Conservation (phyloP, 1,140 invertebrate species). For the Pogonus chalceus region DNA sequence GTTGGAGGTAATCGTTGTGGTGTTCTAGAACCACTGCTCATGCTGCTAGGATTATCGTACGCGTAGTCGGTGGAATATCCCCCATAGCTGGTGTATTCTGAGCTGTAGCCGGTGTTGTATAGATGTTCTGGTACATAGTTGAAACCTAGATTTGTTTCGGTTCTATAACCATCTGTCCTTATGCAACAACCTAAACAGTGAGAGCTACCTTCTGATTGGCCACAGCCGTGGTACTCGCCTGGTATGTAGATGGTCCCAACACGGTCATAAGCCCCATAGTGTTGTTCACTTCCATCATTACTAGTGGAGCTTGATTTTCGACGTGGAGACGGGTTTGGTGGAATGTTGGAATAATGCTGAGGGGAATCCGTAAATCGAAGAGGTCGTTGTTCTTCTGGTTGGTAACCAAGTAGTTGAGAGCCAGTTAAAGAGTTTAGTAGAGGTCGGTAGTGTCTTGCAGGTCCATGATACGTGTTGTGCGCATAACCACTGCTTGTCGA, state of each 20-base stretch:
- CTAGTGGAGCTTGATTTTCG: conserved; percentile 56
- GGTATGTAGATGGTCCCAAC: conserved; percentile 45
- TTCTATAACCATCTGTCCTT: conserved; percentile 17
- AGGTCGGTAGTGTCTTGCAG: conserved; percentile 63
- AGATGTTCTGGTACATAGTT: conserved; percentile 24
- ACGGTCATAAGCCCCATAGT: conserved; percentile 34
- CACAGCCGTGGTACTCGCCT: conserved; percentile 35
- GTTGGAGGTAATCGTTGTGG: conserved; percentile 39
- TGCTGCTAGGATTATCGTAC: conserved; percentile 49
- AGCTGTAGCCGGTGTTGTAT: conserved; percentile 30
- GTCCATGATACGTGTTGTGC: conserved; percentile 87
- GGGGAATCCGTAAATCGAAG: conserved; percentile 68
- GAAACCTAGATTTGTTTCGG: conserved; percentile 17
- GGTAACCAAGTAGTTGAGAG: conserved; percentile 34
- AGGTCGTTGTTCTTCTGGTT: conserved; percentile 49
- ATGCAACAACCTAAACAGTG: conserved; percentile 18
- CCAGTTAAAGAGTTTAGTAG: conserved; percentile 46
- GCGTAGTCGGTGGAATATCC: conserved; percentile 38
- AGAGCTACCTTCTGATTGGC: conserved; percentile 19
- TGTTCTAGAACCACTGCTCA: conserved; percentile 39
- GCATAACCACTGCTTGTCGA: conserved; percentile 51
- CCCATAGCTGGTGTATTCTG: conserved; percentile 29
- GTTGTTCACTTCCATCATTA: conserved; percentile 48
- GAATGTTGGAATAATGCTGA: conserved; percentile 39
- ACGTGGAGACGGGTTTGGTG: conserved; percentile 58